phyloP scores from a whole-genome alignment of 2,797 vertebrate genomes.

The Brachyalestes nurse region DNA sequence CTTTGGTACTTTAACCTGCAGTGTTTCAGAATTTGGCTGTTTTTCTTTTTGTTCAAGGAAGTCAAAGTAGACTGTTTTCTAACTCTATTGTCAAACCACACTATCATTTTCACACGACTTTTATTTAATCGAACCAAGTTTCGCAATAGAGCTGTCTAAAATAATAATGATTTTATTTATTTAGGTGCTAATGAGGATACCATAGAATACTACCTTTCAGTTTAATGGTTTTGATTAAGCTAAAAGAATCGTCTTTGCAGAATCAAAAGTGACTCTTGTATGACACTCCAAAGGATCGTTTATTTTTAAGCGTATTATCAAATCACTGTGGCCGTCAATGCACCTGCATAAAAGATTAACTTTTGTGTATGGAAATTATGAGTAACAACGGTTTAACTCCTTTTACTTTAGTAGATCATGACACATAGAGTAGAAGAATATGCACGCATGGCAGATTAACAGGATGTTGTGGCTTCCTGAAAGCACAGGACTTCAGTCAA shows the following conservation, averaged over 20 bases:
- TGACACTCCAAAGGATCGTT: neutral
- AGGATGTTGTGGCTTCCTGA: slow-evolving; percentile 45
- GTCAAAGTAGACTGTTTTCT: too few relatives aligned
- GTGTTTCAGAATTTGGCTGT: too few relatives aligned
- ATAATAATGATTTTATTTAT: too few relatives aligned
- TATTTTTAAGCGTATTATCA: neutral
- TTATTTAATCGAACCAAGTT: too few relatives aligned
- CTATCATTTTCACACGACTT: too few relatives aligned
- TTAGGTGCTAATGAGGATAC: too few relatives aligned
- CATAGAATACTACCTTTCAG: too few relatives aligned
- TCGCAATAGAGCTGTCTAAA: too few relatives aligned
- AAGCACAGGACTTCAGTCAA: neutral
- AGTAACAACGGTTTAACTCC: neutral
- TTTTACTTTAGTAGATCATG: neutral
- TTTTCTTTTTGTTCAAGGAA: too few relatives aligned
- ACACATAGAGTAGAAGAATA: neutral
- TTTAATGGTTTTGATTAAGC: neutral
- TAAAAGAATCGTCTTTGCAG: neutral
- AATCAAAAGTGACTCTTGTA: neutral
- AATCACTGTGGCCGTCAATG: neutral
- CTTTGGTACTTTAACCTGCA: too few relatives aligned
- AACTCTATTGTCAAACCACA: too few relatives aligned
- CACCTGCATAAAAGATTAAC: too few relatives aligned
- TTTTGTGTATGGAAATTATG: neutral
- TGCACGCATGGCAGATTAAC: neutral